These are phyloP conservation scores for Cydia pomonella DNA, from an alignment of 1,140 invertebrate genomes.

Conservation along the genomic window DNA sequence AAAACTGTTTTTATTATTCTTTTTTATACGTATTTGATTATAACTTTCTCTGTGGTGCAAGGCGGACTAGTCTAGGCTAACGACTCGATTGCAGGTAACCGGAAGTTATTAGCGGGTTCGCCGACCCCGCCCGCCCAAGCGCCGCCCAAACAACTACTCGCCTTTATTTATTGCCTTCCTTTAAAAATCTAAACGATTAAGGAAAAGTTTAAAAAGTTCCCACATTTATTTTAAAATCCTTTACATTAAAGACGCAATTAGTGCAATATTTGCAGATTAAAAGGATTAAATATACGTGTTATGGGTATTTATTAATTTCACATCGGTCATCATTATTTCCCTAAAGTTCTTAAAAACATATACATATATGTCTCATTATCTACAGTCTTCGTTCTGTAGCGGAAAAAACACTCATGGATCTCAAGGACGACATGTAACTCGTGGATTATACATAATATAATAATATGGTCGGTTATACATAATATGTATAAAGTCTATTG, in stretches of 20 bases:
- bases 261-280: background rate
- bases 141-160: constrained; percentile 54
- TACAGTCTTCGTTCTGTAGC: no score
- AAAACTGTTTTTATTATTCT: no score
- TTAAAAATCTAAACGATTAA: constrained; percentile 1
- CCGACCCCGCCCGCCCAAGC: constrained; percentile 51
- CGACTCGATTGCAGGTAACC: constrained; percentile 60
- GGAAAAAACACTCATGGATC: no score
- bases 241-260: background rate
- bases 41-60: constrained; percentile 27
- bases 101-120: constrained; percentile 73
- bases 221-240: background rate
- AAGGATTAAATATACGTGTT: background rate
- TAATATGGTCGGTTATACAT: background rate
- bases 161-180: constrained; percentile 3
- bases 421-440: no score
- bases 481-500: background rate
- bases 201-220: background rate
- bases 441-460: no score
- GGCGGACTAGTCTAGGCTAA: constrained; percentile 52
- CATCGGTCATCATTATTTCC: no score
- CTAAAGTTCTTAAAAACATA: no score
- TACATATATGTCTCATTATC: no score
- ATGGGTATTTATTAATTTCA: no score
- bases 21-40: background rate